A percentile compares a stretch with the other conserved stretches of the same genome.
These are phyloP conservation scores for Lycaon pictus DNA, from an alignment of 2,113 vertebrate genomes.

Conservation along the genomic window DNA sequence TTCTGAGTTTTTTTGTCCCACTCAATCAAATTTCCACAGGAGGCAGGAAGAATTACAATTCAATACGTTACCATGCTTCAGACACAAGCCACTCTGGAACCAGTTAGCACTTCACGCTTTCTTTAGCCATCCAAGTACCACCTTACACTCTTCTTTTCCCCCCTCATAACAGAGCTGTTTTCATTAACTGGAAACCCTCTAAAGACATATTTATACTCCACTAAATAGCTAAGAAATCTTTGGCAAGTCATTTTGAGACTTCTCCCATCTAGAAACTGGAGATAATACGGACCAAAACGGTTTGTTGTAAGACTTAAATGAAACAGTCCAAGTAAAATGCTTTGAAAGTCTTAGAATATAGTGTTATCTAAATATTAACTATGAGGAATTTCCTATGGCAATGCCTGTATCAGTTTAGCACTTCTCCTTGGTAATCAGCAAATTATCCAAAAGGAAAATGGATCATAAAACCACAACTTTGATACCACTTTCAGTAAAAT, in stretches of 20 bases:
- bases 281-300: background rate
- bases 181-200: background rate
- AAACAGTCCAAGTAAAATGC: background rate
- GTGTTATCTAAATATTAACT: background rate
- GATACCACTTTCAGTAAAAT: background rate
- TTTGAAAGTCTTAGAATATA: background rate
- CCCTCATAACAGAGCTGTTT: background rate
- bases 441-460: background rate
- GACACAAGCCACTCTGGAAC: background rate
- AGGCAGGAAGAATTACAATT: background rate
- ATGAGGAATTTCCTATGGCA: background rate
- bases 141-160: background rate
- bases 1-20: background rate
- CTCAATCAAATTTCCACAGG: background rate
- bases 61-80: background rate
- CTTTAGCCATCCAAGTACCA: background rate
- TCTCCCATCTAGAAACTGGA: background rate
- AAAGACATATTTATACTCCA: background rate
- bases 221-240: background rate
- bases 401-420: background rate
- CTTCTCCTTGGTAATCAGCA: background rate
- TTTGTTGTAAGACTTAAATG: background rate
- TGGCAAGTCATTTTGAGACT: background rate
- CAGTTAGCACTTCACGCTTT: background rate
- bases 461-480: background rate